These are phyloP conservation scores for Prionailurus bengalensis DNA, from an alignment of 2,113 vertebrate genomes.

Conservation along the genomic window DNA sequence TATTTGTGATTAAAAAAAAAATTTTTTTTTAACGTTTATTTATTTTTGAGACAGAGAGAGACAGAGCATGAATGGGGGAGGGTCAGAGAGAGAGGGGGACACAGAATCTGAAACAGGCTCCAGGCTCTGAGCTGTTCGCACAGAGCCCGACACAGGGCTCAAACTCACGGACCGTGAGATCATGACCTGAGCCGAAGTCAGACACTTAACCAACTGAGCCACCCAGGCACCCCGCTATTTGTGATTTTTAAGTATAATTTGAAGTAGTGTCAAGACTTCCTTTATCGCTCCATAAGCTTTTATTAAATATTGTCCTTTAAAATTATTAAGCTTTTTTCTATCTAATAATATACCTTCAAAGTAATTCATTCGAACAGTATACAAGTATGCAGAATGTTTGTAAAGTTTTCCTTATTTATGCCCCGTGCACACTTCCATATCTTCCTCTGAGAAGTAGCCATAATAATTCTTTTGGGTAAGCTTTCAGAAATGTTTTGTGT, in stretches of 20 bases:
- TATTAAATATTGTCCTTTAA: not conserved
- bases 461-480: not conserved
- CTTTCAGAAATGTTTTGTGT: not conserved
- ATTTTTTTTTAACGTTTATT: no score
- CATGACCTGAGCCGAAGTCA: no score
- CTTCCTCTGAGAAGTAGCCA: not conserved
- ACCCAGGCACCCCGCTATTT: not conserved
- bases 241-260: slow-evolving; percentile 27
- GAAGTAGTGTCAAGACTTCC: not conserved
- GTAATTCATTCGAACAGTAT: not conserved
- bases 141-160: no score
- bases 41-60: no score
- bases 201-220: not conserved
- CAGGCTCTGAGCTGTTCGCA: no score
- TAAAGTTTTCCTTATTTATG: not conserved
- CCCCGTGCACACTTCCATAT: not conserved
- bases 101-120: no score
- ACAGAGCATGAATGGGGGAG: no score
- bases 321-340: not conserved
- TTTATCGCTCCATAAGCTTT: not conserved
- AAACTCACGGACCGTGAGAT: no score
- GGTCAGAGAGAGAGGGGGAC: no score
- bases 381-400: not conserved
- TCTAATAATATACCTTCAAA: not conserved
- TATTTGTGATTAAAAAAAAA: not conserved